A percentile compares a stretch with the other conserved stretches of the same genome.
phyloP scores from a whole-genome alignment of 1,140 invertebrate genomes.

The Condylostylus longicornis region DNA sequence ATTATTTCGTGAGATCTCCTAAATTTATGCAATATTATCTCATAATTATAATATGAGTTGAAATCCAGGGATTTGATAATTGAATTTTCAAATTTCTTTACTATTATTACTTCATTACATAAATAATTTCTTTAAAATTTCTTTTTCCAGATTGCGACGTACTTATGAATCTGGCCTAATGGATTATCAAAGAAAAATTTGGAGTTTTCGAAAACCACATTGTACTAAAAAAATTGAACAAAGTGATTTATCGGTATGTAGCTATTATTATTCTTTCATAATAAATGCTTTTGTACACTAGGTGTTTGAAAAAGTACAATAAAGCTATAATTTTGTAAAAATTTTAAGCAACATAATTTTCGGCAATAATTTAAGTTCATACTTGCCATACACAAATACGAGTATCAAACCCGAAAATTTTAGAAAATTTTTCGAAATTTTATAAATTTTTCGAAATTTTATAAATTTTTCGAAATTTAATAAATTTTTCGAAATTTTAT shows the following conservation, averaged over 20 bases:
- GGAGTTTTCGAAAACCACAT: slow-evolving; percentile 36
- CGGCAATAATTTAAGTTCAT: not conserved
- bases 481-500: no score
- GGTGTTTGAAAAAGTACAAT: not conserved
- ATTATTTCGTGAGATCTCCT: no score
- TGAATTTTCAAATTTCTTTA: no score
- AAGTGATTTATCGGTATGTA: slow-evolving; percentile 33
- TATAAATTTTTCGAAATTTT: no score
- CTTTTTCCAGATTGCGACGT: slow-evolving; percentile 32
- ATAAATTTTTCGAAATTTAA: no score
- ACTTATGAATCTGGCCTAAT: slow-evolving; percentile 36
- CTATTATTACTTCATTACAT: no score
- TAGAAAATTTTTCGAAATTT: no score
- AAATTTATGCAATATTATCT: no score
- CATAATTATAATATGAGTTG: no score
- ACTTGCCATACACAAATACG: not conserved
- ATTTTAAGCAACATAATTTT: not conserved
- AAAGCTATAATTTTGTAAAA: not conserved
- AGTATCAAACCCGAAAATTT: slow-evolving; percentile 9
- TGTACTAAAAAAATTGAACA: slow-evolving; percentile 35
- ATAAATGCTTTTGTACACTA: not conserved
- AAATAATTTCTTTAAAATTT: not conserved
- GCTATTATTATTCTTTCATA: not conserved
- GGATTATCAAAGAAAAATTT: slow-evolving; percentile 32
- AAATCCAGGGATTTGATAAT: no score